A percentile compares a stretch with the other conserved stretches of the same genome.
Evolutionary conservation across 2,113 vertebrate species (phyloP).

Genomic region (Tychaedon coryphoeus): DNA sequence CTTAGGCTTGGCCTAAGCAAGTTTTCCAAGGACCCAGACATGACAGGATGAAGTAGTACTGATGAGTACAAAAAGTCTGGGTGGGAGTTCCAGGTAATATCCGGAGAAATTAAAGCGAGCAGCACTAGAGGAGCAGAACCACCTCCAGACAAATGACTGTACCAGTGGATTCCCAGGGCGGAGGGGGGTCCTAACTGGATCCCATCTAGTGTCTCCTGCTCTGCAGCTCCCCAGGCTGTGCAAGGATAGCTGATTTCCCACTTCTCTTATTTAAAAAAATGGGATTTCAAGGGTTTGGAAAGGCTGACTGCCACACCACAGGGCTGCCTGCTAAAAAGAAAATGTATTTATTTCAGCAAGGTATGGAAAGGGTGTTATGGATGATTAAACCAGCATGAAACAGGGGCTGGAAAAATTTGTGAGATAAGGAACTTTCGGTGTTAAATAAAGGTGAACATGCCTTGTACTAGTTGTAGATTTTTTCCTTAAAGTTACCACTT

Average conservation of each 20-base stretch:
- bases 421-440: background rate
- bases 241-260: background rate
- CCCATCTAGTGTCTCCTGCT: fast-evolving
- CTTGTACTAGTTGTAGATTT: background rate
- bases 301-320: background rate
- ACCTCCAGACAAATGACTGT: background rate
- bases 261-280: background rate
- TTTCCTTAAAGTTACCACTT: background rate
- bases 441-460: background rate
- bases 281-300: background rate
- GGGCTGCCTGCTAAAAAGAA: background rate
- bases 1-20: background rate
- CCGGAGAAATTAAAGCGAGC: background rate
- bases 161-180: background rate
- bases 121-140: background rate
- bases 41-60: background rate
- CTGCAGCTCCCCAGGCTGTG: background rate
- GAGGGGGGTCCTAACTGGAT: background rate
- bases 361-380: background rate
- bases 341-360: background rate
- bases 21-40: background rate
- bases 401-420: background rate
- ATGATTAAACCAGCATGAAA: background rate
- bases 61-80: background rate
- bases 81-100: background rate